Conservation (phyloP, 2,888 invertebrate genomes). For the Eristalinus aeneus region DNA sequence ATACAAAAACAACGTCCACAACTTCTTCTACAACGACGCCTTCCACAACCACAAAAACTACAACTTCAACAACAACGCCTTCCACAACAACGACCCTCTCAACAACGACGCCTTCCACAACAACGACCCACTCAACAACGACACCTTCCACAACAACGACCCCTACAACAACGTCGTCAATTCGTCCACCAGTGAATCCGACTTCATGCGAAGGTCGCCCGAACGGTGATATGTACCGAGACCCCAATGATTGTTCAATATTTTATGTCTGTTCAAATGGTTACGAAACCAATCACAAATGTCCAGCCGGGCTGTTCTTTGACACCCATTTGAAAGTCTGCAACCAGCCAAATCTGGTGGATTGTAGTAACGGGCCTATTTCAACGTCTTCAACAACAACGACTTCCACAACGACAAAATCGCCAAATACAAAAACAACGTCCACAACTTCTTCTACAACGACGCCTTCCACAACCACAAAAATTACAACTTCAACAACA, state of each 20-base stretch:
- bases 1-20: neutral
- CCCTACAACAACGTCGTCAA: neutral
- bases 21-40: neutral
- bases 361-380: neutral
- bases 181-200: neutral
- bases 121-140: neutral
- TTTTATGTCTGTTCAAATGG: neutral
- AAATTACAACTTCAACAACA: neutral
- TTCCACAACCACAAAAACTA: neutral
- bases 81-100: neutral
- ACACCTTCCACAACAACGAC: neutral
- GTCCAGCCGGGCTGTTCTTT: neutral
- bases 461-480: too few species aligned
- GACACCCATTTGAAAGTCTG: neutral
- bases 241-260: neutral
- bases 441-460: neutral
- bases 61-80: neutral
- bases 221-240: neutral
- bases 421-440: neutral
- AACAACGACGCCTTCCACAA: neutral
- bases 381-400: neutral
- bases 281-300: neutral
- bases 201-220: neutral
- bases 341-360: neutral
- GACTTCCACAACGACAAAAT: neutral